phyloP scores from a whole-genome alignment of 2,113 vertebrate genomes.

The Canis aureus region DNA sequence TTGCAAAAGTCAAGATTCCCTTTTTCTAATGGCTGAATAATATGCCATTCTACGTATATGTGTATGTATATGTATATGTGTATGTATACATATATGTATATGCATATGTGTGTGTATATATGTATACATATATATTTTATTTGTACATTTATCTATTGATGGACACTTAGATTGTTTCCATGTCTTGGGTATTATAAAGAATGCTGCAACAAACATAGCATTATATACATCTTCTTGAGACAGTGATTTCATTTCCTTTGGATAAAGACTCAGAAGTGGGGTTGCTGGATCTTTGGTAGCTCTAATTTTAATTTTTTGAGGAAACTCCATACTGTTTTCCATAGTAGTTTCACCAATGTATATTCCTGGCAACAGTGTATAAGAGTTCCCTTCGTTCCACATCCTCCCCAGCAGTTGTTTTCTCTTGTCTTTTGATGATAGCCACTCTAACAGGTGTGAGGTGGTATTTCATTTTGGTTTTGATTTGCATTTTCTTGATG shows the following conservation, averaged over 20 bases:
- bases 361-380: neutral
- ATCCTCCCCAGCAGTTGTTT: neutral
- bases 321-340: neutral
- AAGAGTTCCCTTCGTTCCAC: neutral
- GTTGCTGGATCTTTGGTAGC: neutral
- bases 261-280: neutral
- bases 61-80: neutral
- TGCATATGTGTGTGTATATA: neutral
- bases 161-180: neutral
- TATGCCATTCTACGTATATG: neutral
- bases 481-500: neutral
- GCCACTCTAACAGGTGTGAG: neutral
- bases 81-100: no score
- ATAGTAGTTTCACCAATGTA: neutral
- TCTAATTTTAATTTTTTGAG: conserved; percentile 5
- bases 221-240: neutral
- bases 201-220: neutral
- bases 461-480: neutral
- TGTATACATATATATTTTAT: neutral
- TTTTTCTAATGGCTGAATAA: neutral
- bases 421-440: neutral
- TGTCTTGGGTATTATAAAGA: neutral
- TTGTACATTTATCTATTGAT: neutral
- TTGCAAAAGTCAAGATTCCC: neutral
- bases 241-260: neutral